Evolutionary conservation across 2,113 vertebrate species (phyloP).

Genomic region (Sardina pilchardus): DNA sequence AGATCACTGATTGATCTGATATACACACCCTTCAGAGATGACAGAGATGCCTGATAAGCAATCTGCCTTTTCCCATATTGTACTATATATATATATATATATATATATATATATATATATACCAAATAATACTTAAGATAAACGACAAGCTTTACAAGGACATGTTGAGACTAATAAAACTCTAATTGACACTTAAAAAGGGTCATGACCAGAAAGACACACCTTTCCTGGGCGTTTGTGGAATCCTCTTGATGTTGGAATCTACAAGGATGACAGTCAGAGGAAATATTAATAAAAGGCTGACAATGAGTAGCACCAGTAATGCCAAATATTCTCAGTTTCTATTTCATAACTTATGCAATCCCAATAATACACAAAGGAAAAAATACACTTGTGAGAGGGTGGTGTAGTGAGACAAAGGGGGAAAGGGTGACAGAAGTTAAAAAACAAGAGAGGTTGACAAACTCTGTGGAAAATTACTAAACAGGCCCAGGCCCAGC

Average conservation of each 20-base stretch:
- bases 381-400: not conserved
- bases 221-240: slow-evolving; percentile 52
- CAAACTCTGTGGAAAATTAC: slow-evolving; percentile 1
- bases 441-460: not conserved
- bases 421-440: not conserved
- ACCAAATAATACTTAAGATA: too few relatives aligned
- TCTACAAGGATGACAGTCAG: slow-evolving; percentile 24
- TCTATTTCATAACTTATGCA: not conserved
- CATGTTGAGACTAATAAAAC: not conserved
- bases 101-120: too few relatives aligned
- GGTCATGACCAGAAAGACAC: not conserved
- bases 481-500: not conserved
- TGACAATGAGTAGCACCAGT: not conserved
- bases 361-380: not conserved
- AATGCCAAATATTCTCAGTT: not conserved
- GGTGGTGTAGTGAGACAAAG: not conserved
- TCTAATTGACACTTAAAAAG: not conserved
- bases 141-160: too few relatives aligned
- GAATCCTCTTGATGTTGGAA: slow-evolving; percentile 40
- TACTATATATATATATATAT: too few relatives aligned
- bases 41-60: not conserved
- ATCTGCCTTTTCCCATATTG: too few relatives aligned
- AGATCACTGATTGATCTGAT: not conserved
- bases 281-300: not conserved
- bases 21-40: not conserved